Base-by-base conservation (phyloP, 1,140 invertebrate genomes). In the Hycleus cichorii region DNA sequence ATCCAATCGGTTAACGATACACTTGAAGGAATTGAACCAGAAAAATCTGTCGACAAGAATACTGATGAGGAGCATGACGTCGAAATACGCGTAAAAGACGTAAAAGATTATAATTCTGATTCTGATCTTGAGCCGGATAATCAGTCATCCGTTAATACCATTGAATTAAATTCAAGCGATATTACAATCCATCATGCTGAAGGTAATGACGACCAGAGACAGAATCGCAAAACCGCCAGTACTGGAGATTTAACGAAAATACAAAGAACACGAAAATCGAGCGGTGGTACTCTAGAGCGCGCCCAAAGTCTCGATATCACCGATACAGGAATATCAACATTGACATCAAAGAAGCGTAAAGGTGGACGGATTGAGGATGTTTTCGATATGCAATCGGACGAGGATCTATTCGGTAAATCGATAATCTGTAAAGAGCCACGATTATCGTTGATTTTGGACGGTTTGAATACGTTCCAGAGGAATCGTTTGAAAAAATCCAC, bases 291-390 rank as follows among this genome's bases (percentile, higher is more conserved):
- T 24, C 72, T 91, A 18, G 89, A 91, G 74, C 78, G 90, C 59
- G 88, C 90, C 0, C 87, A 91, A 66, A 91, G 89, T 62, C 72
- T 91, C 8, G 90, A 91, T 59, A 84, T 91, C 69, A 84, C 84
- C 10, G 85, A 87, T 42, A 79, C 82, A 67, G 75, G 78, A 73
- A 68, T 67, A 48, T 72, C 73, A 39, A 76, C 76, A 68, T 77
- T 77, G 72, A 78, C 76, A 1, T 18, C 18, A 62, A 86, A 81
- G 25, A 88, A 87, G 63, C 84, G 85, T 61, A 78, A 86, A 40
- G 86, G 86, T 73, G 49, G 74, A 72, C 62, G 58, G 63, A 68
- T 57, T 49, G 69, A 47, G 64, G 69, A 63, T 63, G 65, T 25
- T 58, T 66, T 49, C 27, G 70, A 60, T 61, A 64, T 59, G 60